These are phyloP conservation scores for Hypolimnas misippus DNA, from an alignment of 2,888 invertebrate genomes.

Conservation along the genomic window DNA sequence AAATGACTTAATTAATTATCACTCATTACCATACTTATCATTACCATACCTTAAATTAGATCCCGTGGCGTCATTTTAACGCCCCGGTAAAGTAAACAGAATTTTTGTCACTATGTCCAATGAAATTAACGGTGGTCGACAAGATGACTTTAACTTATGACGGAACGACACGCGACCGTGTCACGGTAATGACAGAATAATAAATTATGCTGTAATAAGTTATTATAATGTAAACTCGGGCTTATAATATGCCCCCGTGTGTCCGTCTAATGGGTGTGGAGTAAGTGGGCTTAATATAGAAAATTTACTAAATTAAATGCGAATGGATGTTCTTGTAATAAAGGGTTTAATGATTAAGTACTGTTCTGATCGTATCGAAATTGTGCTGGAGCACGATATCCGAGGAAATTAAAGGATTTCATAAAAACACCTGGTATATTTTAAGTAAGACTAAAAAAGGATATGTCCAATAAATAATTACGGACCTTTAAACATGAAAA, in stretches of 20 bases:
- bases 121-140: conserved; percentile 71
- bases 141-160: conserved; percentile 77
- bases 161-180: conserved; percentile 72
- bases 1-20: conserved; percentile 62
- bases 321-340: conserved; percentile 54
- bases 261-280: conserved; percentile 57
- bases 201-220: conserved; percentile 83
- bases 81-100: conserved; percentile 72
- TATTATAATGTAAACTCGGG: conserved; percentile 76
- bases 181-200: conserved; percentile 81
- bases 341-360: conserved; percentile 62
- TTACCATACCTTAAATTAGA: conserved; percentile 53
- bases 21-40: conserved; percentile 70
- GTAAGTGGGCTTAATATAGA: conserved; percentile 67
- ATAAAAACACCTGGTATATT: not conserved
- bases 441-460: not conserved
- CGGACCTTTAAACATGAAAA: too few relatives aligned
- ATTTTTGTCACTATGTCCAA: conserved; percentile 82
- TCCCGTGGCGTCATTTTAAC: conserved; percentile 67
- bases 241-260: conserved; percentile 62
- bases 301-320: conserved; percentile 71
- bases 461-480: conserved; percentile 6
- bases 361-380: conserved; percentile 38
- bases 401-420: conserved; percentile 22
- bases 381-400: conserved; percentile 31